phyloP scores from a whole-genome alignment of 2,113 vertebrate genomes.

The Sylvia atricapilla region DNA sequence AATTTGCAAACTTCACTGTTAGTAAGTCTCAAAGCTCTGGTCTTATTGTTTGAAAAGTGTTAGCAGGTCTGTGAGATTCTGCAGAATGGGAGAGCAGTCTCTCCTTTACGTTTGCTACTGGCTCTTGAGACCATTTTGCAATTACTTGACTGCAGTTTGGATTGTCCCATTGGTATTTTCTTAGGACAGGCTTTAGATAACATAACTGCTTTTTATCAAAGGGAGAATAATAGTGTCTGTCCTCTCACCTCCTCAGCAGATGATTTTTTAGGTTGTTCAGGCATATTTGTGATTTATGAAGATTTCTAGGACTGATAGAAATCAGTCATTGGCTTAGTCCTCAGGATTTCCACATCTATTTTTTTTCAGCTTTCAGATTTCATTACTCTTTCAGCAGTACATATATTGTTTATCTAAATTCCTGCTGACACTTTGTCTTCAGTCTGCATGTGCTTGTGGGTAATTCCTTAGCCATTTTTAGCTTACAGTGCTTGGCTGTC shows the following conservation, averaged over 20 bases:
- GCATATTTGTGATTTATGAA: background rate
- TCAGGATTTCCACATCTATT: background rate
- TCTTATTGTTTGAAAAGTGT: background rate
- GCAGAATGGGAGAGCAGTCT: background rate
- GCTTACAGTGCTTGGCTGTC: background rate
- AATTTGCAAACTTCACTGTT: background rate
- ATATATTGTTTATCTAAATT: background rate
- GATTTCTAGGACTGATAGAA: background rate
- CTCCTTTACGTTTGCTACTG: background rate
- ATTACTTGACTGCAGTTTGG: background rate
- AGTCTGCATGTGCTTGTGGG: background rate
- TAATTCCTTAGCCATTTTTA: background rate
- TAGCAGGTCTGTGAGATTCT: background rate
- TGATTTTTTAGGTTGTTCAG: background rate
- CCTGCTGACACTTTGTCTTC: background rate
- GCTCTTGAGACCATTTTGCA: background rate
- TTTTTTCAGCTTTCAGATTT: background rate
- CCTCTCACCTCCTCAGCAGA: background rate
- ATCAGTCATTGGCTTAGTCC: background rate
- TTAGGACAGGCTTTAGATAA: background rate
- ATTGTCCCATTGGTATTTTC: background rate
- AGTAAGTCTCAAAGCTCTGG: background rate
- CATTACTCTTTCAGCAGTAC: background rate
- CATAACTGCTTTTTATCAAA: background rate
- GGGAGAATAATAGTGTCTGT: background rate